These are phyloP conservation scores for Conops quadrifasciatus DNA, from an alignment of 2,888 invertebrate genomes.

Conservation along the genomic window DNA sequence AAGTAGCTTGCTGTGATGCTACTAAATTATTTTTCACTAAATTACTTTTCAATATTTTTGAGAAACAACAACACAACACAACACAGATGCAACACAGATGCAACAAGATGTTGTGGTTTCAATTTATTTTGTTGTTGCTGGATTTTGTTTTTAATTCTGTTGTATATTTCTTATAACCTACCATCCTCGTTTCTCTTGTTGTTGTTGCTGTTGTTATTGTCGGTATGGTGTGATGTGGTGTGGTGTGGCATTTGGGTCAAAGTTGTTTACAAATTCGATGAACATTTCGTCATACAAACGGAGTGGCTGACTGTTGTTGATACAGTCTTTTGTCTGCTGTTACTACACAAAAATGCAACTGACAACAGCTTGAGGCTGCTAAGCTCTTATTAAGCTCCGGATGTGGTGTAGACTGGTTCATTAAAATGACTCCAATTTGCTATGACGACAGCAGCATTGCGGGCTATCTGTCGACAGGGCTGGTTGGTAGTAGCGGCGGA, in stretches of 20 bases:
- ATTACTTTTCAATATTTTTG: conserved; percentile 31
- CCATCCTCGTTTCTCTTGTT: background rate
- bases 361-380: conserved; percentile 1
- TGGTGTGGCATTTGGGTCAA: background rate
- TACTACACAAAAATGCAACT: background rate
- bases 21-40: conserved; percentile 17
- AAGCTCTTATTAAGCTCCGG: conserved; percentile 16
- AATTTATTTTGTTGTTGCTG: conserved; percentile 11
- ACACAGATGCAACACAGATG: background rate
- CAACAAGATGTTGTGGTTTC: conserved; percentile 17
- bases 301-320: background rate
- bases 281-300: background rate
- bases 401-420: background rate
- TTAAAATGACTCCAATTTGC: background rate
- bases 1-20: background rate
- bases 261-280: background rate
- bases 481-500: too few relatives aligned
- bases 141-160: background rate
- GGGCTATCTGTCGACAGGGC: too few relatives aligned
- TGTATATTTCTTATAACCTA: background rate
- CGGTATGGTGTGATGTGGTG: conserved; percentile 7
- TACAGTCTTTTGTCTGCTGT: background rate
- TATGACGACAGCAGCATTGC: too few relatives aligned
- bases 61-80: background rate
- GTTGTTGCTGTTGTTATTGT: conserved; percentile 9